A percentile compares a stretch with the other conserved stretches of the same genome.
Conservation (phyloP, 2,113 vertebrate species). For the Tympanuchus pallidicinctus region DNA sequence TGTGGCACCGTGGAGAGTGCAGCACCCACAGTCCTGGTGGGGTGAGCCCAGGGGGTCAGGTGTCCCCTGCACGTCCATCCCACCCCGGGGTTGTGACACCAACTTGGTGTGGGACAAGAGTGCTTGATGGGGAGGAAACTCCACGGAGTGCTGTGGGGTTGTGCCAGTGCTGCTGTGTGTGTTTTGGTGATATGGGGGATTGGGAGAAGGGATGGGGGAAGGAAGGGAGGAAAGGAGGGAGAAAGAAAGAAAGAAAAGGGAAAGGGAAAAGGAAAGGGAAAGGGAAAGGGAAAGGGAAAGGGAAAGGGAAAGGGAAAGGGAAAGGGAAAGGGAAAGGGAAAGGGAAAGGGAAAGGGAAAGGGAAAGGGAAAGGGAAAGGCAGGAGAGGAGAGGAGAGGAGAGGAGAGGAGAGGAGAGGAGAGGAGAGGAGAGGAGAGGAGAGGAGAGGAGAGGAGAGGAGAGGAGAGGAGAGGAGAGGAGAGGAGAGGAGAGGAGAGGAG, state of each 20-base stretch:
- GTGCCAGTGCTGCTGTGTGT: rapidly evolving
- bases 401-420: too few species aligned
- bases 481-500: too few species aligned
- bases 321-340: too few species aligned
- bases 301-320: too few species aligned
- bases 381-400: too few species aligned
- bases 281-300: not conserved
- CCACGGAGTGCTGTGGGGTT: not conserved
- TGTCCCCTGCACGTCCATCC: not conserved
- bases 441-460: too few species aligned
- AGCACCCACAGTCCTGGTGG: not conserved
- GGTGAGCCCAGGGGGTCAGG: not conserved
- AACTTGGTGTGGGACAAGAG: rapidly evolving
- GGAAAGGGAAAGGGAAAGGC: too few species aligned
- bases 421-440: too few species aligned
- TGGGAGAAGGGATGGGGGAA: too few species aligned
- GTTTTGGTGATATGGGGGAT: not conserved
- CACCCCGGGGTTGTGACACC: not conserved
- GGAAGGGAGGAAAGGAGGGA: rapidly evolving
- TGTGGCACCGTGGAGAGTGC: not conserved
- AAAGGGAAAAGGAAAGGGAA: rapidly evolving
- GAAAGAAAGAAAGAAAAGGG: too few species aligned
- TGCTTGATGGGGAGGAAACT: not conserved
- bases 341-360: too few species aligned
- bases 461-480: too few species aligned